Evolutionary conservation across 1,140 invertebrate species (phyloP).

Genomic region (Caerostris darwini): DNA sequence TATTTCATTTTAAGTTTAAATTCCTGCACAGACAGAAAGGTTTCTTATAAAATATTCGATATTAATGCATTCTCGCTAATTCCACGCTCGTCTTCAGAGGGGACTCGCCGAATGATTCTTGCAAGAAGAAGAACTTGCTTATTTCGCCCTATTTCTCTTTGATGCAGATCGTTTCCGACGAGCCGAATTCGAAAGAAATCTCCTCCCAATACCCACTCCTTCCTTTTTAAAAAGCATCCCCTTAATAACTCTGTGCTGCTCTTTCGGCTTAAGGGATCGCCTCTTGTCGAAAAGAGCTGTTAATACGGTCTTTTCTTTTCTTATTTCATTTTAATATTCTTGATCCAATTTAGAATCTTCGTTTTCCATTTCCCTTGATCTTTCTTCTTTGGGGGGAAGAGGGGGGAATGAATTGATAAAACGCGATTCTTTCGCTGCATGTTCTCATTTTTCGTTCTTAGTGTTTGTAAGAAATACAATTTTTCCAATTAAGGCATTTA

Average conservation of each 20-base stretch:
- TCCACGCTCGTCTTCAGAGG: too few species aligned
- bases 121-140: too few species aligned
- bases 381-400: background rate
- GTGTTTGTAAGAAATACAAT: too few species aligned
- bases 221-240: background rate
- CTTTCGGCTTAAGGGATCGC: background rate
- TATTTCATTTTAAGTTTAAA: too few species aligned
- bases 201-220: background rate
- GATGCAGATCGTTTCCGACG: background rate
- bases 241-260: background rate
- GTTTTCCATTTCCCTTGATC: background rate
- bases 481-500: too few species aligned
- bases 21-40: too few species aligned
- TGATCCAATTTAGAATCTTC: constrained; percentile 1
- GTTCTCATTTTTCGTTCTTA: background rate
- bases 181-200: background rate
- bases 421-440: background rate
- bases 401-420: background rate
- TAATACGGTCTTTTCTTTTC: background rate
- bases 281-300: background rate
- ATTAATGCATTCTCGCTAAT: too few species aligned
- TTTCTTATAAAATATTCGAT: too few species aligned
- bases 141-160: background rate
- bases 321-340: background rate
- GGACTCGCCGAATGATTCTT: too few species aligned